A percentile compares a stretch with the other conserved stretches of the same genome.
Evolutionary conservation across 92 coral and sea anemone genomes (phyloP).

Genomic region (Diadumene lineata): DNA sequence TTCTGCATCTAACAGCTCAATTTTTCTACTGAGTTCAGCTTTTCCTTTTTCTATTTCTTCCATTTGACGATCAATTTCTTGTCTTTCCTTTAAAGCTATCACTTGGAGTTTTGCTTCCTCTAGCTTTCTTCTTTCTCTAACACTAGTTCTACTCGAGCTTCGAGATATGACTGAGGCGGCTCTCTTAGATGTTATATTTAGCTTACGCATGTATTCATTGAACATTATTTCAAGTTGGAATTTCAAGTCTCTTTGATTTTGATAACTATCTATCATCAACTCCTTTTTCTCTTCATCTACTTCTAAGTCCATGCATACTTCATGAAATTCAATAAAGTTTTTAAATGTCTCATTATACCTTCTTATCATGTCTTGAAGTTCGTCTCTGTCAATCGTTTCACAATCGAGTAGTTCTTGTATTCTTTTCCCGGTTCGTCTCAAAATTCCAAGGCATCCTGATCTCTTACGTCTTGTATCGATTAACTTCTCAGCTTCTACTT

Average conservation of each 20-base stretch:
- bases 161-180: not conserved
- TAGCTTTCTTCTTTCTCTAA: conserved; percentile 39
- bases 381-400: not conserved
- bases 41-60: conserved; percentile 33
- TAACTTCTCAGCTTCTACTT: conserved; percentile 13
- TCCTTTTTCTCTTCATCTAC: conserved; percentile 52
- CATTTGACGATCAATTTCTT: conserved; percentile 45
- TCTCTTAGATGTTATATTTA: no score
- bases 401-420: conserved; percentile 12
- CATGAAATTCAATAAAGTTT: conserved; percentile 42
- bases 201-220: conserved; percentile 11
- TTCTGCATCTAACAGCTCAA: conserved; percentile 26
- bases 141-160: conserved; percentile 29
- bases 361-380: not conserved
- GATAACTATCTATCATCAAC: conserved; percentile 46
- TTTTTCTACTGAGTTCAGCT: conserved; percentile 31
- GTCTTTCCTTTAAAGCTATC: conserved; percentile 43
- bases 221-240: conserved; percentile 13
- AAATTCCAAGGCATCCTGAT: conserved; percentile 17
- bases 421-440: conserved; percentile 5
- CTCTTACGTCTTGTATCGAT: conserved; percentile 2
- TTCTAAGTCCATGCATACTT: conserved; percentile 52
- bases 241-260: conserved; percentile 24
- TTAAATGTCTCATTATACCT: conserved; percentile 12
- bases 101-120: conserved; percentile 60